phyloP scores from a whole-genome alignment of 2,797 vertebrate species.

The Microctenopoma stevenorrisi region DNA sequence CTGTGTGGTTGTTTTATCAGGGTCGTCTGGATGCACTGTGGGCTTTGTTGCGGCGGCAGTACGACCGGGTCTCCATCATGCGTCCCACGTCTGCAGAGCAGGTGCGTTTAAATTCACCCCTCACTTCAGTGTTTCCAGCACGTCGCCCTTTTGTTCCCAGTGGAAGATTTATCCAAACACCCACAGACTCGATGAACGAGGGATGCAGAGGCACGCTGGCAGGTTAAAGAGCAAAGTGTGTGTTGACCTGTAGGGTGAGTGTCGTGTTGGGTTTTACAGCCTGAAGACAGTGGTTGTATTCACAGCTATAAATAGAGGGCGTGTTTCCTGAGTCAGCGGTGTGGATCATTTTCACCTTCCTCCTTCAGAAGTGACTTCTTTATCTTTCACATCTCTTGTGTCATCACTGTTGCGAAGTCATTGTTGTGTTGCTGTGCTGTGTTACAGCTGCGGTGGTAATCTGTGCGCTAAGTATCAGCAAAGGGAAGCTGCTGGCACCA shows the following conservation, averaged over 20 bases:
- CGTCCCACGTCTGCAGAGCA: slow-evolving; percentile 91
- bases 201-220: not conserved
- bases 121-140: no score
- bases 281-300: slow-evolving; percentile 9
- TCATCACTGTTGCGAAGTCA: not conserved
- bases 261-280: slow-evolving; percentile 14
- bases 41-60: slow-evolving; percentile 92
- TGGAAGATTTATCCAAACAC: not conserved
- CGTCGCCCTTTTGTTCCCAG: not conserved
- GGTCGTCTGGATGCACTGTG: slow-evolving; percentile 94
- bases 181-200: not conserved
- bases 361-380: not conserved
- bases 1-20: slow-evolving; percentile 67
- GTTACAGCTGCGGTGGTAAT: not conserved
- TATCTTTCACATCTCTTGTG: slow-evolving; percentile 1
- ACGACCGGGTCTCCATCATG: slow-evolving; percentile 95
- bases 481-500: slow-evolving; percentile 40
- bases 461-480: not conserved
- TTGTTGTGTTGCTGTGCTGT: not conserved
- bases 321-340: slow-evolving; percentile 4
- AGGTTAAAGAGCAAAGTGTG: not conserved
- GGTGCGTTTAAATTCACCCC: slow-evolving; percentile 79
- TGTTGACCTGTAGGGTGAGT: not conserved
- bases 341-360: not conserved
- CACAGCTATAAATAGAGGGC: slow-evolving; percentile 12